Evolutionary conservation across 1,140 invertebrate genomes (phyloP).

Genomic region (Matsumurasca onukii): DNA sequence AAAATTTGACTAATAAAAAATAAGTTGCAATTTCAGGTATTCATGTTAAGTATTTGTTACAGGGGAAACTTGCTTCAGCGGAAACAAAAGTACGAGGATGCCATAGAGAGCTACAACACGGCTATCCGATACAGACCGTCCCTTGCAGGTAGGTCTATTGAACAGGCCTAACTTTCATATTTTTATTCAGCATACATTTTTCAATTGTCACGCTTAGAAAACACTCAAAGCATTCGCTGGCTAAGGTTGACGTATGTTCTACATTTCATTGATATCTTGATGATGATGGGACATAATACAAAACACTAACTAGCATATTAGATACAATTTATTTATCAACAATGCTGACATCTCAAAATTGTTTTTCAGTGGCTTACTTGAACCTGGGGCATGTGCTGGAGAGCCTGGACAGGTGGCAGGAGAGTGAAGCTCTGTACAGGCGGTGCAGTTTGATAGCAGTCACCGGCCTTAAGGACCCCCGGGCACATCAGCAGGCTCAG

Average conservation of each 20-base stretch:
- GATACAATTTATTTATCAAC: too few relatives aligned
- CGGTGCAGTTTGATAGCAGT: constrained; percentile 83
- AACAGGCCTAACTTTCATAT: too few relatives aligned
- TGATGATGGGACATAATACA: too few relatives aligned
- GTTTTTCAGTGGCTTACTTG: constrained; percentile 89
- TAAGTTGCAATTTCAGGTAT: background rate
- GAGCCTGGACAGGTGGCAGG: constrained; percentile 74
- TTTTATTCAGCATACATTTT: too few relatives aligned
- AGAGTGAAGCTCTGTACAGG: constrained; percentile 79
- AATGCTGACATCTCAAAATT: too few relatives aligned
- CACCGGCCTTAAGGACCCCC: constrained; percentile 81
- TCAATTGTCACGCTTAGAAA: too few relatives aligned
- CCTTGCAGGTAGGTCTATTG: constrained; percentile 82
- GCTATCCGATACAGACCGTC: constrained; percentile 93
- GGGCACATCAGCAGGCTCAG: constrained; percentile 84
- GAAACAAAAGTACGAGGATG: constrained; percentile 82
- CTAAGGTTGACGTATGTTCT: too few relatives aligned
- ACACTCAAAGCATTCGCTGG: too few relatives aligned
- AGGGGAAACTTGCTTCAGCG: constrained; percentile 93
- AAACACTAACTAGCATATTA: too few relatives aligned
- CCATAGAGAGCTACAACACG: constrained; percentile 86
- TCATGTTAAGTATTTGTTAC: too few relatives aligned
- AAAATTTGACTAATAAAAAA: background rate
- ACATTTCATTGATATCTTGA: too few relatives aligned
- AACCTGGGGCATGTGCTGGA: constrained; percentile 89